phyloP scores from a whole-genome alignment of 1,140 invertebrate genomes.

The Rhyacophila brunnea region DNA sequence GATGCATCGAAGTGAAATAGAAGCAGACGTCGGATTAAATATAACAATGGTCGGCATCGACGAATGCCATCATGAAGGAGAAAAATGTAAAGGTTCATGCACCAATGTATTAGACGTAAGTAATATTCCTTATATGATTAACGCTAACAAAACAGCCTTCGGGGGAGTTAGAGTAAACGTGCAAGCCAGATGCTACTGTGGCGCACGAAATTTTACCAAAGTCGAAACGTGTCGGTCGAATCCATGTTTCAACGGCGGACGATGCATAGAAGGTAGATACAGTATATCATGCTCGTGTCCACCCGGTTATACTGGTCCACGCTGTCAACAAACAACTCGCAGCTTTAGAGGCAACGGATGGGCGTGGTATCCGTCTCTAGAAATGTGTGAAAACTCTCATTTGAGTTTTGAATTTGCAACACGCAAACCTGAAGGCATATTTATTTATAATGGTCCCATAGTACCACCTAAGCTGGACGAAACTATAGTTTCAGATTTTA shows the following conservation, averaged over 20 bases:
- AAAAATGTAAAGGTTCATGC: constrained; percentile 64
- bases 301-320: constrained; percentile 63
- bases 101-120: constrained; percentile 62
- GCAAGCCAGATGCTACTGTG: constrained; percentile 58
- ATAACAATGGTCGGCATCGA: constrained; percentile 72
- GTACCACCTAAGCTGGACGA: constrained; percentile 57
- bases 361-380: constrained; percentile 67
- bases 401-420: constrained; percentile 72
- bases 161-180: constrained; percentile 64
- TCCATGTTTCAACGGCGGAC: constrained; percentile 69
- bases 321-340: constrained; percentile 68
- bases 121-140: constrained; percentile 66
- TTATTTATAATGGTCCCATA: constrained; percentile 72
- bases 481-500: constrained; percentile 61
- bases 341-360: constrained; percentile 64
- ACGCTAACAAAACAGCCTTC: constrained; percentile 69
- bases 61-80: constrained; percentile 63
- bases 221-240: constrained; percentile 59
- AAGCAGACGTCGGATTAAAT: constrained; percentile 61
- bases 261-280: constrained; percentile 59
- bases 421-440: constrained; percentile 58
- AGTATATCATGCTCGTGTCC: constrained; percentile 64
- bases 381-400: constrained; percentile 66
- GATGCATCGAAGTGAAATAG: constrained; percentile 63
- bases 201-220: constrained; percentile 53